Evolutionary conservation across 2,113 vertebrate species (phyloP).

Genomic region (Desmodus rotundus): DNA sequence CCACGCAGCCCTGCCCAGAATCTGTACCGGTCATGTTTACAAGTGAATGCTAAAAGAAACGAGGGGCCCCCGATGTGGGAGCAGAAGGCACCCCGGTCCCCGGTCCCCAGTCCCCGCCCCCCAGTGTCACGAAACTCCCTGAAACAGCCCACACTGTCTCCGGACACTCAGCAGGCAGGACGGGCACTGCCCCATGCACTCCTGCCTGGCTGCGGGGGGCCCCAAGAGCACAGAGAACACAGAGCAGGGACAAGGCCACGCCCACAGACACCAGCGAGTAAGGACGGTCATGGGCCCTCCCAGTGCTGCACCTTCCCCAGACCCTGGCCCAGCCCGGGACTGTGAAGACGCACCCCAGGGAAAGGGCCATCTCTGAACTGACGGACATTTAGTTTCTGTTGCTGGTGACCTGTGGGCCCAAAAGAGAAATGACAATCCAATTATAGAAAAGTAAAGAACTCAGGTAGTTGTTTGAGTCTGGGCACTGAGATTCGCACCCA

Average conservation of each 20-base stretch:
- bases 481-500: not conserved
- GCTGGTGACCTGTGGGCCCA: not conserved
- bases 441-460: not conserved
- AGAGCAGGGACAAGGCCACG: not conserved
- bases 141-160: not conserved
- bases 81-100: not conserved
- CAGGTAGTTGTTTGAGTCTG: too few species aligned
- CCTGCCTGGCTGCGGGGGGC: too few species aligned
- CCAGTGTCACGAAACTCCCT: not conserved
- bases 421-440: not conserved
- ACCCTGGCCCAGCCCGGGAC: not conserved
- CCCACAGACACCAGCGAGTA: not conserved
- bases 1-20: not conserved
- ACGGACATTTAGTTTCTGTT: not conserved
- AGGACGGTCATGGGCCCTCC: not conserved
- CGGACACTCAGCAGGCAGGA: not conserved
- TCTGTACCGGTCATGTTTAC: not conserved
- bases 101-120: too few species aligned
- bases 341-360: too few species aligned
- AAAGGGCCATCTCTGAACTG: too few species aligned
- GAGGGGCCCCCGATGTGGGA: rapidly evolving
- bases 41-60: not conserved
- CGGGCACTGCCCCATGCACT: rapidly evolving
- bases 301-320: not conserved
- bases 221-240: not conserved